These are phyloP conservation scores for Poeciliopsis occidentalis DNA, from an alignment of 2,113 vertebrate genomes.

Conservation along the genomic window DNA sequence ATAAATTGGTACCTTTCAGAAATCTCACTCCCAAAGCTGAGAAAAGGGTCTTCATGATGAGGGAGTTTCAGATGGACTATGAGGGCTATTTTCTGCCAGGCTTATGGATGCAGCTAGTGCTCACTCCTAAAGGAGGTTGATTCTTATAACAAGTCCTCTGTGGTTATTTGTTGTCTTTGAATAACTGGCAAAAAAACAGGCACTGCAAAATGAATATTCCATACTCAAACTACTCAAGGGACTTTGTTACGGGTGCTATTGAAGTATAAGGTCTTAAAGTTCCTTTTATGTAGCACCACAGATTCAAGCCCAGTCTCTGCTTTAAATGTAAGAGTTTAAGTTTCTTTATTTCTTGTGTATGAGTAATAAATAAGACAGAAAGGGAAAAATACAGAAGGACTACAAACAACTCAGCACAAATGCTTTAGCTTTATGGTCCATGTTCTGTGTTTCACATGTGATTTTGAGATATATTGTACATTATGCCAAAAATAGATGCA, in stretches of 20 bases:
- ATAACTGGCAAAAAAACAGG: background rate
- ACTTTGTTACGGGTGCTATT: background rate
- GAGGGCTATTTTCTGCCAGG: slow-evolving; percentile 13
- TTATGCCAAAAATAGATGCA: no score
- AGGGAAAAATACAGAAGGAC: background rate
- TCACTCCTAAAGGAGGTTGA: slow-evolving; percentile 37
- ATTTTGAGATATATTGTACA: no score
- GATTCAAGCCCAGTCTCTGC: background rate
- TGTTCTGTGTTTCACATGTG: no score
- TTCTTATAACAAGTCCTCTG: slow-evolving; percentile 26
- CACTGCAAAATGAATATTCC: background rate
- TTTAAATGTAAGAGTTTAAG: background rate
- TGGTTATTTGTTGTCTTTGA: slow-evolving; percentile 25
- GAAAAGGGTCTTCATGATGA: slow-evolving; percentile 20
- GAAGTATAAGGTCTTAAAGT: background rate
- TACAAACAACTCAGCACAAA: background rate
- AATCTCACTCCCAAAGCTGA: slow-evolving; percentile 31
- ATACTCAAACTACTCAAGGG: background rate
- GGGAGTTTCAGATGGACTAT: slow-evolving; percentile 24
- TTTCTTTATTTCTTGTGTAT: background rate
- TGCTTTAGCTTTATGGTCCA: background rate
- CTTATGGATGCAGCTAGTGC: slow-evolving; percentile 18
- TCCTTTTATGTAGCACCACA: background rate
- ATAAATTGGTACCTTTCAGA: slow-evolving; percentile 46
- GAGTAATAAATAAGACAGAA: background rate